Conservation (phyloP, 2,888 invertebrate species). For the Orthosia gothica region DNA sequence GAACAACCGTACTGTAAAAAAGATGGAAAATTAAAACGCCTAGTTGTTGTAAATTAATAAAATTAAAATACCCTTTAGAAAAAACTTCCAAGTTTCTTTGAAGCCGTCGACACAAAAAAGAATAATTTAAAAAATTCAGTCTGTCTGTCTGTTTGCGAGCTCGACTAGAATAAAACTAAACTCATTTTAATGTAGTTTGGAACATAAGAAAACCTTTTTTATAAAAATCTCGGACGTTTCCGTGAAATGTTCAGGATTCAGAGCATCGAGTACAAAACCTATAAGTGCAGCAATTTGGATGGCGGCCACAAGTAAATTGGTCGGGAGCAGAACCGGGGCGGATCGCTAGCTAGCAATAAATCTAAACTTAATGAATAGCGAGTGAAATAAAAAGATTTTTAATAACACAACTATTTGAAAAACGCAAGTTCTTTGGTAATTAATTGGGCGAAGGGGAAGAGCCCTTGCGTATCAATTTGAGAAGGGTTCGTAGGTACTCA, state of each 20-base stretch:
- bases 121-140: conserved; percentile 19
- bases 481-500: not conserved
- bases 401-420: conserved; percentile 61
- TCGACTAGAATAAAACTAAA: conserved; percentile 11
- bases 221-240: not conserved
- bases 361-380: conserved; percentile 57
- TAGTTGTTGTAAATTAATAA: conserved; percentile 48
- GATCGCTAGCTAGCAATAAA: conserved; percentile 52
- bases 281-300: conserved; percentile 43
- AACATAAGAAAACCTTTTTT: conserved; percentile 4
- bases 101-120: conserved; percentile 10
- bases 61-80: conserved; percentile 54
- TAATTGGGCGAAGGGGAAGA: conserved; percentile 48
- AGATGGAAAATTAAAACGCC: conserved; percentile 30
- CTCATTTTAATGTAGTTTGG: conserved; percentile 6
- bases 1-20: conserved; percentile 5
- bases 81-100: conserved; percentile 39
- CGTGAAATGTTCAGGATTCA: conserved; percentile 24
- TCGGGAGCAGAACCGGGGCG: conserved; percentile 21
- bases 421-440: conserved; percentile 47
- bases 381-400: conserved; percentile 51
- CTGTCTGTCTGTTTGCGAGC: conserved; percentile 22
- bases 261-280: conserved; percentile 30
- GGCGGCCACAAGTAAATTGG: conserved; percentile 46
- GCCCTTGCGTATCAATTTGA: conserved; percentile 13